Base-by-base conservation (phyloP, 1,140 invertebrate genomes). In the Holcopasites calliopsidis region DNA sequence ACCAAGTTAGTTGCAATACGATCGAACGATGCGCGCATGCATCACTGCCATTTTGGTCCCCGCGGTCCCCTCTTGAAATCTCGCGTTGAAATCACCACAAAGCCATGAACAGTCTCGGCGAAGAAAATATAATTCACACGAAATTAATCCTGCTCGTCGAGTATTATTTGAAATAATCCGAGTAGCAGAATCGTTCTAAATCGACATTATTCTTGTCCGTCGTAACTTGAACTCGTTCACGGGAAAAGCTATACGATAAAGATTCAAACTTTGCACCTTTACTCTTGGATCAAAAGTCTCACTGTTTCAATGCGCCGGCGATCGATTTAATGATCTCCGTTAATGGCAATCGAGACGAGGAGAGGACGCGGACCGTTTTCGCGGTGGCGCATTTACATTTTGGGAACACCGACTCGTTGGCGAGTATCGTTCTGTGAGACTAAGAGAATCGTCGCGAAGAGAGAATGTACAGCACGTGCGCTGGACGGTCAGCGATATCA, bases 361-460 rank as follows among this genome's bases (percentile, higher is more conserved):
- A 13, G 5, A n/a, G n/a, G n/a, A n/a, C n/a, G n/a, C n/a, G n/a
- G n/a, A n/a, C n/a, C 21, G 21, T 16, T 21, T 58, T 58, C 31
- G 57, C n/a, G 57, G 33, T 7, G n/a, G n/a, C n/a, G n/a, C n/a
- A n/a, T n/a, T n/a, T n/a, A n/a, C n/a, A n/a, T n/a, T n/a, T n/a
- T n/a, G n/a, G n/a, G n/a, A n/a, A n/a, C n/a, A n/a, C n/a, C n/a
- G n/a, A n/a, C n/a, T n/a, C 55, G 57, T 62, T 42, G n/a, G 26
- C 75, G 80, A 79, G 77, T 78, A 82, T 84, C 80, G 74, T n/a
- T n/a, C 83, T 83, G 76, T 57, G 77, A 85, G 82, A 89, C 88
- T 86, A 86, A 85, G 78, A 85, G 76, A 87, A 85, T 80, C 80
- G 2, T 2, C 77, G 85, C 83, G 83, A 74, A 83, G 50, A 52